Base-by-base conservation (phyloP, 2,888 invertebrate genomes). In the Agriopis leucophaearia region DNA sequence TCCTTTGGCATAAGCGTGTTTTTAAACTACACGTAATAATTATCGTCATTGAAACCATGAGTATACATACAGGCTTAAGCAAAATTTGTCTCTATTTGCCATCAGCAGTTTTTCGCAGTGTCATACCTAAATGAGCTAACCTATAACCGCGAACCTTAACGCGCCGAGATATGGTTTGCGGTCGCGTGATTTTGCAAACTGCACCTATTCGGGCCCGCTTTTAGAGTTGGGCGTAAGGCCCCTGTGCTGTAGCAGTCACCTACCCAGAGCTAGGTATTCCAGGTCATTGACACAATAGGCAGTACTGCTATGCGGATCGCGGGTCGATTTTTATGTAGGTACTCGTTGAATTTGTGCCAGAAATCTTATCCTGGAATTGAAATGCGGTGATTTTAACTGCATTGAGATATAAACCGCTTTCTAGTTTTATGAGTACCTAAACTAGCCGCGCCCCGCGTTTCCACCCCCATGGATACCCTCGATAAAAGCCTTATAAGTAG, bases 261-360 rank as follows among this genome's bases (percentile, higher is more conserved):
- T 48, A 48, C 51, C 54, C 16, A 55, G 47, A 64, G 5, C 47
- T 65, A 65, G 27, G 57, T n/a, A 47, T 70, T 66, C 48, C 57
- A 64, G 73, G 63, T 73, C 73, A 64, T 59, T 59, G 71, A 66
- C 73, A 45, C 38, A 57, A 7, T 74, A 27, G 27, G 5, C 27
- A 27, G 27, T 27, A 42, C 68, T 56, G 70, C 70, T 72, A 72
- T 74, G 74, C 72, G 72, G 72, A 66, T 61, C 60, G 57, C 61
- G 52, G 64, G 68, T 68, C 70, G 63, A 72, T 70, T 70, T 70
- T 48, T 54, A 44, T 51, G 57, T n/a, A n/a, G n/a, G n/a, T 62
- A 62, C 42, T 38, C 58, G 58, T 56, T 64, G 64, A 69, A 64
- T 55, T 72, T 64, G 66, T 66, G 61, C 54, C 61, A 66, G 66